These are phyloP conservation scores for Apteryx owenii DNA, from an alignment of 2,113 vertebrate species.

Conservation along the genomic window DNA sequence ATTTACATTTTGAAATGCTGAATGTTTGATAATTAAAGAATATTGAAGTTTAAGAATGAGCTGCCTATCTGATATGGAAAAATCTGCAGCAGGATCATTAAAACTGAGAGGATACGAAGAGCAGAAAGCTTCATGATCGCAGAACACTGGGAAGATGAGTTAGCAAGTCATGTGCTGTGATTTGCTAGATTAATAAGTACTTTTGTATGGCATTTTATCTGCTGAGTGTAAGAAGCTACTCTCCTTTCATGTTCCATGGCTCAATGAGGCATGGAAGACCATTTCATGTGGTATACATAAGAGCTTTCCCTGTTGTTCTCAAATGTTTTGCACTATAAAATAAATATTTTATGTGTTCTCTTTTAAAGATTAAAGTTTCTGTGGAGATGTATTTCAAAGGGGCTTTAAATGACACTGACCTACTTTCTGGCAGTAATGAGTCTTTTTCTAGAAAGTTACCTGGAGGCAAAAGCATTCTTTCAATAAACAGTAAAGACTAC, in stretches of 20 bases:
- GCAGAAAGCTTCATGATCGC: background rate
- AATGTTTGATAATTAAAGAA: conserved; percentile 75
- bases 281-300: background rate
- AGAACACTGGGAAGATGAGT: background rate
- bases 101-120: background rate
- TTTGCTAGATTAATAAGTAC: conserved; percentile 18
- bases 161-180: background rate
- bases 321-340: background rate
- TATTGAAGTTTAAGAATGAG: conserved; percentile 73
- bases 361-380: conserved; percentile 64
- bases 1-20: conserved; percentile 66
- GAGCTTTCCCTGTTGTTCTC: background rate
- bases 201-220: background rate
- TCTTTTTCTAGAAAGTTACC: conserved; percentile 7
- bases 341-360: conserved; percentile 60
- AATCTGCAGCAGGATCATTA: conserved; percentile 9
- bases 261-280: conserved; percentile 7
- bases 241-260: background rate
- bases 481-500: background rate
- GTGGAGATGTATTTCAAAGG: conserved; percentile 47
- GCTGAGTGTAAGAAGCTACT: background rate
- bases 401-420: conserved; percentile 64
- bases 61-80: conserved; percentile 30
- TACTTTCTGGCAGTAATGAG: conserved; percentile 37
- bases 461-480: background rate